Percentiles rank a stretch among this genome's conserved stretches.
phyloP scores from a whole-genome alignment of 2,797 vertebrate genomes.

The Sciaenops ocellatus region DNA sequence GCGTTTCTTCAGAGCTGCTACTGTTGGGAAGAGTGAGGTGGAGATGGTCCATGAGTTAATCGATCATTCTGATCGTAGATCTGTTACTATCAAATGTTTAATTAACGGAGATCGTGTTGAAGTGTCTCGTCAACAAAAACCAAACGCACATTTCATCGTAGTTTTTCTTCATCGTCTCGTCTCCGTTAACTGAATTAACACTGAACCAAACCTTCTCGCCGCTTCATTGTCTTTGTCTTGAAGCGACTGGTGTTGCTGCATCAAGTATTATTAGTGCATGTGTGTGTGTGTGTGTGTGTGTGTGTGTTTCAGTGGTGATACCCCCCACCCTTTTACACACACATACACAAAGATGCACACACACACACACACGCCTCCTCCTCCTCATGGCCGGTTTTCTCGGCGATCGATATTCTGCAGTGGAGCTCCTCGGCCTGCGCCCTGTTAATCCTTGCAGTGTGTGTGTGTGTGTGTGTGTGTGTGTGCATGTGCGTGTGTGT shows the following conservation, averaged over 20 bases:
- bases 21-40: too few species aligned
- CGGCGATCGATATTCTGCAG: constrained; percentile 83
- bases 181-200: too few species aligned
- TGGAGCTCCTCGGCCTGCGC: constrained; percentile 73
- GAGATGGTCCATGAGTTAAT: too few species aligned
- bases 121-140: too few species aligned
- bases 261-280: constrained; percentile 14
- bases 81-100: too few species aligned
- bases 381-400: constrained; percentile 75
- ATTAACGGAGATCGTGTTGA: too few species aligned
- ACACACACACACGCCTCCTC: constrained; percentile 44
- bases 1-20: too few species aligned
- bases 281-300: constrained; percentile 9
- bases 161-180: too few species aligned
- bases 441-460: constrained; percentile 72
- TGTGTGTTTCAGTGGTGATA: constrained; percentile 16
- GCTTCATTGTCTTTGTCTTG: constrained; percentile 27
- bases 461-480: constrained; percentile 45
- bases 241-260: constrained; percentile 16
- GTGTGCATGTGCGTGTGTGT: constrained; percentile 20
- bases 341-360: constrained; percentile 36
- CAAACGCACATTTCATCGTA: too few species aligned
- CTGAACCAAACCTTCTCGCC: not conserved
- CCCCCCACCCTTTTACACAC: constrained; percentile 10
- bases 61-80: too few species aligned